phyloP scores from a whole-genome alignment of 2,888 invertebrate genomes.

The Laspeyria flexula region DNA sequence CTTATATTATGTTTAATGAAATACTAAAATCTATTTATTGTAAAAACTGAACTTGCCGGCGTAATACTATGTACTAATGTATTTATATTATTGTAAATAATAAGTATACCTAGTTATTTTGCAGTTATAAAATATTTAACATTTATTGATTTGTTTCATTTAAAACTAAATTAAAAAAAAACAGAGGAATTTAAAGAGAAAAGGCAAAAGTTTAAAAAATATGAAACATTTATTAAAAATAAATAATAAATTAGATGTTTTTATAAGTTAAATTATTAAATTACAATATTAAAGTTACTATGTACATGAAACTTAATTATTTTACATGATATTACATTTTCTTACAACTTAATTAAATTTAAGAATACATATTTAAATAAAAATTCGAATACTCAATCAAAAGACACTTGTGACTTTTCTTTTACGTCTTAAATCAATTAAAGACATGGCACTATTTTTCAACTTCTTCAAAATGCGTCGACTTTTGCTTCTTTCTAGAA shows the following conservation, averaged over 20 bases:
- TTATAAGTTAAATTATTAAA: too few relatives aligned
- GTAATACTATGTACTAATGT: slow-evolving; percentile 76
- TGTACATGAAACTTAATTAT: too few relatives aligned
- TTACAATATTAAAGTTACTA: too few relatives aligned
- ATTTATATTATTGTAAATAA: slow-evolving; percentile 79
- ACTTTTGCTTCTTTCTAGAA: slow-evolving; percentile 23
- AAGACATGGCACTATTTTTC: slow-evolving; percentile 36
- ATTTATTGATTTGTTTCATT: slow-evolving; percentile 49
- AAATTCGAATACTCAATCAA: too few relatives aligned
- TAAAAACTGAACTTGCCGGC: slow-evolving; percentile 82
- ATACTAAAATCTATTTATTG: slow-evolving; percentile 77
- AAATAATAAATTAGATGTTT: neutral
- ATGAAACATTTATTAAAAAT: neutral
- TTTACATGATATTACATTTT: neutral
- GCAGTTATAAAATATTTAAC: slow-evolving; percentile 72
- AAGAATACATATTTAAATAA: neutral
- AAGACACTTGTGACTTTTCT: neutral
- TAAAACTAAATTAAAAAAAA: neutral
- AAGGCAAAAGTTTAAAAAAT: neutral
- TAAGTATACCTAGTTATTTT: slow-evolving; percentile 70
- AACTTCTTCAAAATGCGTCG: slow-evolving; percentile 33
- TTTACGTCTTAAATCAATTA: slow-evolving; percentile 36
- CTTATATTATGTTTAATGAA: slow-evolving; percentile 58
- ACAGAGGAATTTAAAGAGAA: neutral
- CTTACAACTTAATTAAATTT: neutral